These are phyloP conservation scores for Acipenser oxyrinchus DNA, from an alignment of 2,797 vertebrate species.

Conservation along the genomic window DNA sequence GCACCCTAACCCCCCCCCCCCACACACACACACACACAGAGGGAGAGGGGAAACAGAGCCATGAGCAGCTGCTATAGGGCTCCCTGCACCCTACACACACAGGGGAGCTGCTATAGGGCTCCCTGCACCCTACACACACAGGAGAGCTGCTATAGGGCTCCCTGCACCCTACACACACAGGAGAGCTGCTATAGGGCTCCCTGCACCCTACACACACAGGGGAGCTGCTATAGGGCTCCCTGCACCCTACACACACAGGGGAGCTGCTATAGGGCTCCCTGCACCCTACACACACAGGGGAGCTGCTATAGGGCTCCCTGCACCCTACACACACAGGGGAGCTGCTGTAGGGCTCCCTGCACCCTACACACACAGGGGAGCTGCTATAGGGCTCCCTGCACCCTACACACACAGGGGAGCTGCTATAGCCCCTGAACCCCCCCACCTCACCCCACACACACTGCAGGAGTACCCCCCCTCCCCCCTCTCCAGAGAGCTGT, in stretches of 20 bases:
- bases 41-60: not conserved
- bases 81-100: not conserved
- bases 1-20: not conserved
- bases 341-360: no score
- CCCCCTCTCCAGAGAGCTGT: no score
- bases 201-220: not conserved
- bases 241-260: not conserved
- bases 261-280: not conserved
- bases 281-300: constrained; percentile 24
- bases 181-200: constrained; percentile 64
- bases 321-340: not conserved
- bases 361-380: not conserved
- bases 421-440: no score
- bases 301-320: constrained; percentile 60
- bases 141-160: not conserved
- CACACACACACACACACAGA: not conserved
- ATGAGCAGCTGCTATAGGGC: not conserved
- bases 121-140: no score
- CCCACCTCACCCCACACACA: no score
- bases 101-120: not conserved
- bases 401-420: not conserved
- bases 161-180: not conserved
- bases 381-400: not conserved
- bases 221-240: no score
- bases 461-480: no score